Evolutionary conservation across 2,888 invertebrate genomes (phyloP), one percentile per base, ranked within the genome.

Genomic region (Saturnia japonica): DNA sequence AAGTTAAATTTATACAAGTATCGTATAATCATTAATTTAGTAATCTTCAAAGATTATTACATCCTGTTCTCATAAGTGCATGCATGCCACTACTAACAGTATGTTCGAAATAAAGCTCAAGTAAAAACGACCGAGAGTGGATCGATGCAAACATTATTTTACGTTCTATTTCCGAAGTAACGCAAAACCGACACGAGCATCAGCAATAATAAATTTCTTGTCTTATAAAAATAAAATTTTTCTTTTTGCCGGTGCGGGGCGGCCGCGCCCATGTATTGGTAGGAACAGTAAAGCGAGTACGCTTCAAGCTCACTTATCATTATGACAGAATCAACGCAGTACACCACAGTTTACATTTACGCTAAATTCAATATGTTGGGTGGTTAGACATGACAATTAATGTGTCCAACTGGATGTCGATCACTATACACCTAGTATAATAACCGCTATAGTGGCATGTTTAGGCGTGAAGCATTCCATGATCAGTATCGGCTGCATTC

Each of bases 151-250:
- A 82, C 81, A 64, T 64, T 85, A 83, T 87, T 89, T 88, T 85
- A 88, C 88, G 86, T 91, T 90, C 88, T 88, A 89, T 91, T 91
- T 89, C 88, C 88, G 89, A 91, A 90, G 89, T 88, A 91, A 90
- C 89, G 88, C 89, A 89, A 90, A 91, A 89, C 91, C 88, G 88
- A 89, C 91, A 87, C 90, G 86, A 88, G 89, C 91, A 91, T 90
- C 90, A 87, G 88, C 91, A 85, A 88, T 91, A 91, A 93, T 93
- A 92, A 91, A 92, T 93, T 92, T 91, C 91, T 92, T 90, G 91
- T 93, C 91, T 92, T 93, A 93, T 91, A 93, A 93, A 93, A 93
- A 92, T 92, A 92, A 92, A 92, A 93, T 87, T 92, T 93, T 92
- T 92, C 90, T 91, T 93, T 93, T 91, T 90, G 89, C 86, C 85